Evolutionary conservation across 2,888 invertebrate species (phyloP).

Genomic region (Oscheius onirici): DNA sequence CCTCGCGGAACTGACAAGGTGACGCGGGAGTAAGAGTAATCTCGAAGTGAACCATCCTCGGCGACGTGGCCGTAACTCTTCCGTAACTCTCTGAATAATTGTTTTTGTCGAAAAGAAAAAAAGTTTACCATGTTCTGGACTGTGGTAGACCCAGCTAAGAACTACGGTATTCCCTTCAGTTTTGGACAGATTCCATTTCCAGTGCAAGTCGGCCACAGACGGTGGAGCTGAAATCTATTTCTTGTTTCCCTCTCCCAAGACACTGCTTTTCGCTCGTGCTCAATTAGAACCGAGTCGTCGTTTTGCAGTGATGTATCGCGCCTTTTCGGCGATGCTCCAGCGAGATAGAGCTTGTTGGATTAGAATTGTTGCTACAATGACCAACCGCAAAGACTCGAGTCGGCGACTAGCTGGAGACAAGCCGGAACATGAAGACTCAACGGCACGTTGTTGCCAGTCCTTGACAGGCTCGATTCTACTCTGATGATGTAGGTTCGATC

Average conservation of each 20-base stretch:
- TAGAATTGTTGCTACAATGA: conserved; percentile 17
- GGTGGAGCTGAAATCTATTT: conserved; percentile 45
- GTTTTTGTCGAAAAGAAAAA: background rate
- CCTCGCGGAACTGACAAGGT: conserved; percentile 41
- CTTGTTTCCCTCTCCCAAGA: background rate
- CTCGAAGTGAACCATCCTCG: conserved; percentile 49
- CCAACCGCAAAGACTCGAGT: conserved; percentile 52
- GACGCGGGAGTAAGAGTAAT: conserved; percentile 36
- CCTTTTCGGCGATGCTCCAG: conserved; percentile 26
- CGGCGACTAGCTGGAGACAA: conserved; percentile 45
- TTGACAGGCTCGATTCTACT: background rate
- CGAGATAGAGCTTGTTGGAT: conserved; percentile 11
- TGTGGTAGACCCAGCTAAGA: conserved; percentile 42
- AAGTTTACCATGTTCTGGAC: conserved; percentile 21
- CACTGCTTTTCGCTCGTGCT: background rate
- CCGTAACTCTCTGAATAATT: background rate
- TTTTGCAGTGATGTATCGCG: conserved; percentile 31
- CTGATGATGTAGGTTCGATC: conserved; percentile 41
- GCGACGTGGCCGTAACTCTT: background rate
- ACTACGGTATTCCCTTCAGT: conserved; percentile 37
- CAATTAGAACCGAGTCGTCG: conserved; percentile 23
- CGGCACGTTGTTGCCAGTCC: conserved; percentile 10
- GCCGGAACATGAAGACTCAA: conserved; percentile 41
- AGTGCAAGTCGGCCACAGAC: conserved; percentile 34
- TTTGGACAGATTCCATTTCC: conserved; percentile 43